phyloP scores from a whole-genome alignment of 2,797 vertebrate genomes.

The Argyrosomus regius region DNA sequence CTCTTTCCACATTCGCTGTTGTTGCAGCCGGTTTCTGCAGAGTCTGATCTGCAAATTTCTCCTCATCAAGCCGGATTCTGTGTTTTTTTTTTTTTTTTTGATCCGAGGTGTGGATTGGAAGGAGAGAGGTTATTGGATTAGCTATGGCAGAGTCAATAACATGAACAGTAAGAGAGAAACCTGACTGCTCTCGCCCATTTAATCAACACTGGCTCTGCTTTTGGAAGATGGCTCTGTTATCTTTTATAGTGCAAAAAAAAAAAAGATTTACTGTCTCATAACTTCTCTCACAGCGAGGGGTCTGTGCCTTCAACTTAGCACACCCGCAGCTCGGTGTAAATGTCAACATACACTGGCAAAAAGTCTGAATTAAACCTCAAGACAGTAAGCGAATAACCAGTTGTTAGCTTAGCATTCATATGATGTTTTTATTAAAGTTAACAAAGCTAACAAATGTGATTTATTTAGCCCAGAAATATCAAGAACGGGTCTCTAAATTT shows the following conservation, averaged over 20 bases:
- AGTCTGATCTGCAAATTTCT: constrained; percentile 1
- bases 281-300: constrained; percentile 36
- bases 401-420: constrained; percentile 9
- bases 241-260: constrained; percentile 36
- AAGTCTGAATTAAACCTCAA: constrained; percentile 25
- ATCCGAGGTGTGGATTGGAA: constrained; percentile 11
- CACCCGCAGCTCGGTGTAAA: constrained; percentile 23
- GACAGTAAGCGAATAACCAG: not conserved
- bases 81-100: not conserved
- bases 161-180: constrained; percentile 40
- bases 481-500: not conserved
- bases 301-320: constrained; percentile 22
- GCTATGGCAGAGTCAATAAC: constrained; percentile 35
- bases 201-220: constrained; percentile 38
- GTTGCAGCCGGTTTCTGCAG: not conserved
- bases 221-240: constrained; percentile 22
- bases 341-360: constrained; percentile 29
- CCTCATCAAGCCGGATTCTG: constrained; percentile 10
- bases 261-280: constrained; percentile 48
- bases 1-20: not conserved
- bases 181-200: constrained; percentile 32
- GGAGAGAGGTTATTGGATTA: constrained; percentile 35
- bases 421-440: not conserved
- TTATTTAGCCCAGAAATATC: not conserved
- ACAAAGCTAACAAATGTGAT: constrained; percentile 7